Base-by-base conservation (phyloP, 2,888 invertebrate genomes). In the Phaonia tiefii region DNA sequence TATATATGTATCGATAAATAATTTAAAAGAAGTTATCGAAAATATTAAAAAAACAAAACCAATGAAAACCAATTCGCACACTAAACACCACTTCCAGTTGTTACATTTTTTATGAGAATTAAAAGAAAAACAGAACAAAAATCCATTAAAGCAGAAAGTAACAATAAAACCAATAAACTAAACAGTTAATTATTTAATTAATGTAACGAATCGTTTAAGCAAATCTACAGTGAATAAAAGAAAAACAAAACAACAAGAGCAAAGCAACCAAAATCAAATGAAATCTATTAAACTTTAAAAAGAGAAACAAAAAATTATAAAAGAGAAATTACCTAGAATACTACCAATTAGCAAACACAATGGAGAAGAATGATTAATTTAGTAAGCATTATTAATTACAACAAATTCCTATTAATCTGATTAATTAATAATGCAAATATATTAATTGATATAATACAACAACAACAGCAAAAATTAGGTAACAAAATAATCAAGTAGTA, bases 61-160 rank as follows among this genome's bases (percentile, higher is more conserved):
- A 80, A 84, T 84, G 84, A 85, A 84, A 86, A 87, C 85, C 86
- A 87, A 87, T 86, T 89, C 88, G 89, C 87, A 89, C 89, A 89
- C 86, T 75, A 81, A 87, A 86, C 82, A 85, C 86, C 87, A 88
- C 88, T 89, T 89, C 88, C 88, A 89, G 81, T 81, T 81, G 81
- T 81, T 81, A 81, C 67, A 81, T 81, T 81, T 81, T 81, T 75
- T 81, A 81, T 78, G 81, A 78, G 75, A 81, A 78, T 69, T 72
- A 69, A 75, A 67, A 44, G 22, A 22, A 75, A 44, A 51, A 73
- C 63, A 10, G 11, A 70, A 22, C 20, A 69, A 22, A 20, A 66
- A 74, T n/a, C n/a, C n/a, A n/a, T n/a, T n/a, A 44, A 72, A 37
- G 37, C 15, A 37, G 22, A 54, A 67, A 31, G 3, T 31, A 31